A percentile compares a stretch with the other conserved stretches of the same genome.
Conservation (phyloP, 2,113 vertebrate species). For the Acrocephalus arundinaceus region DNA sequence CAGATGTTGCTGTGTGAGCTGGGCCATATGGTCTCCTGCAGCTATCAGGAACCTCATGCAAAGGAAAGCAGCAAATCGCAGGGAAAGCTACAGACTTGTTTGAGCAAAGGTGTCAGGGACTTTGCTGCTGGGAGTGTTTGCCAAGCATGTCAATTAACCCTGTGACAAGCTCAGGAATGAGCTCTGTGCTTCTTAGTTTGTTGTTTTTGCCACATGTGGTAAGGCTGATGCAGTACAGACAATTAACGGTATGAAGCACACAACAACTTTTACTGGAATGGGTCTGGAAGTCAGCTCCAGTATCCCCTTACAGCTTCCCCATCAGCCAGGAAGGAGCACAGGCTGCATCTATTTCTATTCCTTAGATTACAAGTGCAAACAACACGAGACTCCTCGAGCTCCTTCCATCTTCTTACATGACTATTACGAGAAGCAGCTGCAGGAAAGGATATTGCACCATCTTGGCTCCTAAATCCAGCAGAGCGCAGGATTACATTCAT, state of each 20-base stretch:
- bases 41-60: background rate
- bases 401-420: background rate
- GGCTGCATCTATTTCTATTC: background rate
- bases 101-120: background rate
- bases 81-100: background rate
- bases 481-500: background rate
- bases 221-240: background rate
- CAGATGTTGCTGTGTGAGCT: background rate
- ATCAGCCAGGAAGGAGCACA: background rate
- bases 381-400: constrained; percentile 19
- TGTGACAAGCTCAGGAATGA: background rate
- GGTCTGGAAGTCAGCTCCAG: background rate
- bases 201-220: background rate
- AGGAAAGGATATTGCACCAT: background rate
- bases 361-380: constrained; percentile 21
- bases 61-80: background rate
- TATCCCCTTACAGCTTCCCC: background rate
- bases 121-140: background rate
- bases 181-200: background rate
- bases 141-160: background rate
- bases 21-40: constrained; percentile 20
- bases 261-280: background rate
- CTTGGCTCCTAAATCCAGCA: constrained; percentile 16
- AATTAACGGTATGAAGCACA: background rate
- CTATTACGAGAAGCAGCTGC: background rate